These are phyloP conservation scores for Trichechus manatus DNA, from an alignment of 2,113 vertebrate species.

Conservation along the genomic window DNA sequence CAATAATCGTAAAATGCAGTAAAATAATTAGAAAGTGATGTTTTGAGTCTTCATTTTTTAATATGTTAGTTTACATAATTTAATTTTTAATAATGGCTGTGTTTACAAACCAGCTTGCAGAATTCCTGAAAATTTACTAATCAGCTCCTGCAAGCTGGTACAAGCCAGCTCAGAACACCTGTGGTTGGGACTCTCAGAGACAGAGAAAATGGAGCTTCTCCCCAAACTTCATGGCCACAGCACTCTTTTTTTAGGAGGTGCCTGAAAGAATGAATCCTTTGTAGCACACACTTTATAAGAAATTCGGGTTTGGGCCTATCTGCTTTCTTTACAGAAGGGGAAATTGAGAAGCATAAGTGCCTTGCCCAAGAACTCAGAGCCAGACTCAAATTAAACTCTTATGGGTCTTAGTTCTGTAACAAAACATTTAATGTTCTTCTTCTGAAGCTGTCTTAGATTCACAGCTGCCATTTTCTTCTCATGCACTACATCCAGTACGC, in stretches of 20 bases:
- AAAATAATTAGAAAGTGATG: not conserved
- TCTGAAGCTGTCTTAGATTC: not conserved
- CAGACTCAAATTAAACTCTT: not conserved
- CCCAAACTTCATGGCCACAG: not conserved
- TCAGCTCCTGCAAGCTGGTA: too few species aligned
- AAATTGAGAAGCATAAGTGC: not conserved
- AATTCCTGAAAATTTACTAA: not conserved
- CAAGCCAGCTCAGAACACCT: not conserved
- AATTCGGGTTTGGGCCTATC: not conserved
- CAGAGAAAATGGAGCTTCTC: not conserved
- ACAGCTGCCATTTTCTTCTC: not conserved
- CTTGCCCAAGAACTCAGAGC: not conserved
- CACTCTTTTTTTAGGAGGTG: not conserved
- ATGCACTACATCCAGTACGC: not conserved
- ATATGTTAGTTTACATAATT: not conserved
- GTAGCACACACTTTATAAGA: not conserved
- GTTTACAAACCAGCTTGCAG: not conserved
- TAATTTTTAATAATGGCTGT: not conserved
- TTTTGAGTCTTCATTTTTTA: not conserved
- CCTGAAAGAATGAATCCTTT: not conserved
- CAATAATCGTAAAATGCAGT: not conserved
- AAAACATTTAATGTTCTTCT: not conserved
- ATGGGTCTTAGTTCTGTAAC: not conserved
- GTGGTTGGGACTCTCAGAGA: not conserved
- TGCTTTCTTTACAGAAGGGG: not conserved